Percentiles rank a stretch among this genome's conserved stretches.
phyloP scores from a whole-genome alignment of 2,888 invertebrate genomes.

The Monoplex corrugatus region DNA sequence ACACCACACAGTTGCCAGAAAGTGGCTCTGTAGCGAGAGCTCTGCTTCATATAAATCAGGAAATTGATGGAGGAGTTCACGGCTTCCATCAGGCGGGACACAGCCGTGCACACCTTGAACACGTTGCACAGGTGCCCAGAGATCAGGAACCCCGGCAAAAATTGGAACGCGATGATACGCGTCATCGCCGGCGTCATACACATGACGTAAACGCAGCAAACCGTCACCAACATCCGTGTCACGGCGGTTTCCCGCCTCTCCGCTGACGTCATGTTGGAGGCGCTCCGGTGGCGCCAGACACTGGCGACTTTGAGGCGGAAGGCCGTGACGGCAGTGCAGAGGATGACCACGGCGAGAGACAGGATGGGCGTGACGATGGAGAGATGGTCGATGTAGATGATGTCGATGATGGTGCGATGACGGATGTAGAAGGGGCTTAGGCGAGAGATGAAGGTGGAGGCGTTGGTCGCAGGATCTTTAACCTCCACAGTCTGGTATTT shows the following conservation, averaged over 20 bases:
- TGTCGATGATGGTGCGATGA: neutral
- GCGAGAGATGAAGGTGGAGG: conserved; percentile 20
- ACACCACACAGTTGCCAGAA: neutral
- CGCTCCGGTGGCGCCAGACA: neutral
- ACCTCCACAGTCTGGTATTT: conserved; percentile 8
- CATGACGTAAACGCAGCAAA: conserved; percentile 27
- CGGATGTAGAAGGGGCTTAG: conserved; percentile 2
- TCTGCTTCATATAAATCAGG: neutral
- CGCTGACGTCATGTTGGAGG: neutral
- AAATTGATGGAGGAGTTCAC: neutral
- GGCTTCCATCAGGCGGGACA: neutral
- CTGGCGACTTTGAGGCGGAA: neutral
- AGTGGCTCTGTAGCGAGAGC: neutral
- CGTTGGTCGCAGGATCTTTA: neutral
- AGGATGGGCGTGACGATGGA: neutral
- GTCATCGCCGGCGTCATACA: conserved; percentile 5
- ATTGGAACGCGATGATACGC: neutral
- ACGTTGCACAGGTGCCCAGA: neutral
- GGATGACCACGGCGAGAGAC: conserved; percentile 23
- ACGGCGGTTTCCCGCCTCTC: conserved; percentile 14
- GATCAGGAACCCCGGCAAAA: neutral
- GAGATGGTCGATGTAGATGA: conserved; percentile 4
- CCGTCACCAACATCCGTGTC: neutral
- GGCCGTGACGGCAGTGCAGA: neutral
- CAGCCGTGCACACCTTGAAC: conserved; percentile 2